phyloP scores from a whole-genome alignment of 1,140 invertebrate species.

The Drosophila bocqueti region DNA sequence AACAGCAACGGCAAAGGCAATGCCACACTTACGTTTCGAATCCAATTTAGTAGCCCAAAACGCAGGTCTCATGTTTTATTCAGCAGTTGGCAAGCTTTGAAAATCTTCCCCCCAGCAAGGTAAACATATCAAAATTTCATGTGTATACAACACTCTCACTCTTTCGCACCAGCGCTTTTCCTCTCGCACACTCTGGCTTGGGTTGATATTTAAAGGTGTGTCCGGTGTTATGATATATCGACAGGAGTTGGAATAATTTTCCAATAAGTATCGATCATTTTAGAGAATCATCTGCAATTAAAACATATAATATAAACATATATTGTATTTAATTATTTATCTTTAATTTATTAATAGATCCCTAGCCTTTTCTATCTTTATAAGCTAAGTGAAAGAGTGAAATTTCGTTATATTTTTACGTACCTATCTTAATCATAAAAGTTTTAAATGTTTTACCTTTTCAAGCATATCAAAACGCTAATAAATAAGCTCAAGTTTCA shows the following conservation, averaged over 20 bases:
- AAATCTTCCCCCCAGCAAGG: slow-evolving; percentile 24
- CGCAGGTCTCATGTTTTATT: slow-evolving; percentile 58
- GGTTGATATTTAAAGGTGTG: slow-evolving; percentile 45
- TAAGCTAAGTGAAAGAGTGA: too few relatives aligned
- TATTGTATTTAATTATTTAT: neutral
- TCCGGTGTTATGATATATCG: slow-evolving; percentile 10
- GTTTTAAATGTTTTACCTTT: too few relatives aligned
- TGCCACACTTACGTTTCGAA: slow-evolving; percentile 41
- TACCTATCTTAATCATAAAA: too few relatives aligned
- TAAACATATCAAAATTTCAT: slow-evolving; percentile 52
- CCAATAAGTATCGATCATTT: neutral
- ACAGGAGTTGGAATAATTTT: neutral
- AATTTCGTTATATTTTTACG: too few relatives aligned
- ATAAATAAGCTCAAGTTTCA: too few relatives aligned
- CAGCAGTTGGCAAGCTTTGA: slow-evolving; percentile 25
- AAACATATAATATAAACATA: neutral
- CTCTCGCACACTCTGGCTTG: neutral
- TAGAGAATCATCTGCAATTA: neutral
- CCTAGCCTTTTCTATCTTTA: too few relatives aligned
- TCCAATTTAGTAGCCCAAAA: slow-evolving; percentile 45
- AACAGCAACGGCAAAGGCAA: neutral
- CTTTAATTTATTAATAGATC: too few relatives aligned
- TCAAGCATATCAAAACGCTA: too few relatives aligned
- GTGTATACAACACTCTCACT: slow-evolving; percentile 37
- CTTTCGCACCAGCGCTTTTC: slow-evolving; percentile 17